phyloP scores from a whole-genome alignment of 2,797 vertebrate species.

The Eospalax fontanierii region DNA sequence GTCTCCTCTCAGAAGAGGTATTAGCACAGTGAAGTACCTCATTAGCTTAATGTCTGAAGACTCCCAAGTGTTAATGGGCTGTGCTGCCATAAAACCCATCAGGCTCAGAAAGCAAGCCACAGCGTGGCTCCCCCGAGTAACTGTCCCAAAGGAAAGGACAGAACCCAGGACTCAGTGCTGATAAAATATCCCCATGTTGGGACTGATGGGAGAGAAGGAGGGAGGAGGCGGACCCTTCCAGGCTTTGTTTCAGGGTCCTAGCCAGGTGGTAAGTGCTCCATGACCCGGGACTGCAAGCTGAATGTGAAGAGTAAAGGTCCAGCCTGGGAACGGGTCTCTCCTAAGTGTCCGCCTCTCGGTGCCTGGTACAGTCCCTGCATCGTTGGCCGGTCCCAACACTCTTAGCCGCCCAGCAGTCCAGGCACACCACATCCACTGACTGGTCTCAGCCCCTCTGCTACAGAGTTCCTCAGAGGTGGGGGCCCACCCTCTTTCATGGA shows the following conservation, averaged over 20 bases:
- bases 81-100: neutral
- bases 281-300: rapidly evolving
- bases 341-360: neutral
- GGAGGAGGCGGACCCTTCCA: rapidly evolving
- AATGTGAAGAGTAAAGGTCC: rapidly evolving
- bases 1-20: neutral
- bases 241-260: neutral
- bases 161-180: neutral
- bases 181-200: neutral
- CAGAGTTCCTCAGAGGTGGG: neutral
- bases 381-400: rapidly evolving
- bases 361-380: neutral
- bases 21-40: neutral
- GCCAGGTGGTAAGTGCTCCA: rapidly evolving
- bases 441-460: too few species aligned
- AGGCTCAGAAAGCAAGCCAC: neutral
- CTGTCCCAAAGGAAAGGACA: neutral
- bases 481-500: rapidly evolving
- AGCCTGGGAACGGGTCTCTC: rapidly evolving
- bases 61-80: neutral
- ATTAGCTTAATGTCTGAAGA: neutral
- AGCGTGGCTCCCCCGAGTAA: neutral
- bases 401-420: neutral
- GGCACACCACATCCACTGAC: neutral
- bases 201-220: neutral